phyloP scores from a whole-genome alignment of 2,888 invertebrate species.

The Pseudoips prasinana region DNA sequence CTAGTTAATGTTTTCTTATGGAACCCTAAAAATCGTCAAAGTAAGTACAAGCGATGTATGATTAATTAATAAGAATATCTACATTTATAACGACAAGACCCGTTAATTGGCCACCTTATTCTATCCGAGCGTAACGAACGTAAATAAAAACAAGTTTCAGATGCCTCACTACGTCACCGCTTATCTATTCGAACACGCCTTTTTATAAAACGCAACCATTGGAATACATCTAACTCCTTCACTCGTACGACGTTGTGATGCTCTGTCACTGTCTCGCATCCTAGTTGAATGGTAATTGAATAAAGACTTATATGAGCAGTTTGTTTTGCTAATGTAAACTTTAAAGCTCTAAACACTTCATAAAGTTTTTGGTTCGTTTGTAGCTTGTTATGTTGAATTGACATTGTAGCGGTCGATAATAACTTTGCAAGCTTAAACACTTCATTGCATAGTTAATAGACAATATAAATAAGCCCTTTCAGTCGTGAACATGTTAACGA shows the following conservation, averaged over 20 bases:
- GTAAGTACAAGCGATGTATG: too few relatives aligned
- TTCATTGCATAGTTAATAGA: too few relatives aligned
- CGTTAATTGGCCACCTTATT: conserved; percentile 48
- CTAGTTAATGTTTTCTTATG: too few relatives aligned
- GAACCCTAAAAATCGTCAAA: too few relatives aligned
- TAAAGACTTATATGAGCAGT: conserved; percentile 35
- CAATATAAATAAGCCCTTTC: too few relatives aligned
- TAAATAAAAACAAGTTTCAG: conserved; percentile 51
- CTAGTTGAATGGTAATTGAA: conserved; percentile 33
- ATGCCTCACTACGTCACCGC: conserved; percentile 47
- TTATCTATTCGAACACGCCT: conserved; percentile 76
- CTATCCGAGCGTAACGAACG: conserved; percentile 36
- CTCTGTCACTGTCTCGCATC: conserved; percentile 32
- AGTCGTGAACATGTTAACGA: too few relatives aligned
- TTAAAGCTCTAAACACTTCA: neutral
- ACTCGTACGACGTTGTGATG: conserved; percentile 14
- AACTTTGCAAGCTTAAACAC: too few relatives aligned
- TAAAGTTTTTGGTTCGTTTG: too few relatives aligned
- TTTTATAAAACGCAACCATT: conserved; percentile 35
- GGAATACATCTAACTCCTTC: conserved; percentile 43
- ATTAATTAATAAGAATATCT: too few relatives aligned
- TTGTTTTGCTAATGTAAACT: conserved; percentile 12
- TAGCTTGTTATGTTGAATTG: too few relatives aligned
- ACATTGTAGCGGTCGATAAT: too few relatives aligned
- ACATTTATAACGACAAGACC: conserved; percentile 17